These are phyloP conservation scores for Herpetotheres cachinnans DNA, from an alignment of 2,113 vertebrate species.

Conservation along the genomic window DNA sequence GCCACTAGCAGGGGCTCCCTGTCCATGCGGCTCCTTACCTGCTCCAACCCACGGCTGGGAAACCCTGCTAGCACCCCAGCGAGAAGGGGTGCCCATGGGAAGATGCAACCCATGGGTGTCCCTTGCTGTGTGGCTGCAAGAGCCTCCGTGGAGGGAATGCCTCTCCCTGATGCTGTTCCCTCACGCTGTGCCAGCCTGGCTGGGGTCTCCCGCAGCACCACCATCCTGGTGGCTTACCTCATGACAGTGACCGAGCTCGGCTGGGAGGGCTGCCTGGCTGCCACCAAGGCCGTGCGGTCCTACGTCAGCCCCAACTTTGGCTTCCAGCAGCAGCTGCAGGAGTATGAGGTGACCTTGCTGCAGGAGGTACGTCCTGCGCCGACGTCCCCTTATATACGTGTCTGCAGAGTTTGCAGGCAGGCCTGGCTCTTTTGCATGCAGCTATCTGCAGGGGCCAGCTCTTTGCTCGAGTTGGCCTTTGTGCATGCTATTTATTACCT, in stretches of 20 bases:
- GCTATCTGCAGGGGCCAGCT: neutral
- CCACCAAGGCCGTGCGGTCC: conserved; percentile 80
- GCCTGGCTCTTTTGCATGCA: neutral
- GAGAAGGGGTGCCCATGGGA: rapidly evolving
- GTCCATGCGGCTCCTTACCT: neutral
- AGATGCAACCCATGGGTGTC: rapidly evolving
- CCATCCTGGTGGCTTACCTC: conserved; percentile 87
- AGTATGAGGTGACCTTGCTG: conserved; percentile 80
- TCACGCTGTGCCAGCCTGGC: conserved; percentile 66
- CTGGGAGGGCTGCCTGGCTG: conserved; percentile 85
- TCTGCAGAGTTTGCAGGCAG: neutral
- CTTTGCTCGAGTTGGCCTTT: neutral
- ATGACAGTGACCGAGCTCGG: conserved; percentile 86
- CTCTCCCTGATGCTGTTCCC: rapidly evolving
- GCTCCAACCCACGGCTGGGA: rapidly evolving
- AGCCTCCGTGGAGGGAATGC: rapidly evolving
- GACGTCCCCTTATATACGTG: rapidly evolving
- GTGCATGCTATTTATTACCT: neutral
- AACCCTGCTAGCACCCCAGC: rapidly evolving
- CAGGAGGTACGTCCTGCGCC: conserved; percentile 61
- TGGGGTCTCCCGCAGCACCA: conserved; percentile 88
- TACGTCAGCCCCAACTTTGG: conserved; percentile 85
- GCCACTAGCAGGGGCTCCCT: neutral
- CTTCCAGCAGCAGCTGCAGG: conserved; percentile 88
- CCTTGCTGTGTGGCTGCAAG: rapidly evolving